Evolutionary conservation across 2,888 invertebrate genomes (phyloP).

Genomic region (Folsomia candida): DNA sequence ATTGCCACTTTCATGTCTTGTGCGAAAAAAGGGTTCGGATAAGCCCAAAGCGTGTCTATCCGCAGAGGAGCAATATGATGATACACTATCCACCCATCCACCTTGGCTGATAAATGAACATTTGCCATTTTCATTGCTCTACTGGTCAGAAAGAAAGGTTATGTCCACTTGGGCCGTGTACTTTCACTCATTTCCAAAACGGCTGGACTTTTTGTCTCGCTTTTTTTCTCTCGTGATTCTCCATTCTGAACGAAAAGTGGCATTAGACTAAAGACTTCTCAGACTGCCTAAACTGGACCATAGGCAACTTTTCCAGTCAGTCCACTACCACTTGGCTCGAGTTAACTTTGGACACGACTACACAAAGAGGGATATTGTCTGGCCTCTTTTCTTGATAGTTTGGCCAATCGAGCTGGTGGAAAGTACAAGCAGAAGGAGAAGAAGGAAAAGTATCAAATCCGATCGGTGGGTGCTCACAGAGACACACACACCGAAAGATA

Average conservation of each 20-base stretch:
- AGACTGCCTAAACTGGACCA: background rate
- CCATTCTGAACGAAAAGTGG: background rate
- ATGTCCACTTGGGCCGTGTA: background rate
- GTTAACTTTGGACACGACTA: conserved; percentile 8
- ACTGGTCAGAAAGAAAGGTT: background rate
- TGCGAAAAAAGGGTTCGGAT: too few species aligned
- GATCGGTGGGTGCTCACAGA: background rate
- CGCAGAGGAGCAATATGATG: too few species aligned
- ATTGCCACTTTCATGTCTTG: too few species aligned
- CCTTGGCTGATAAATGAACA: background rate
- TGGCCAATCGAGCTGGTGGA: background rate
- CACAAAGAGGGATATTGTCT: background rate
- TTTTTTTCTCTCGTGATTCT: background rate
- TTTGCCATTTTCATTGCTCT: background rate
- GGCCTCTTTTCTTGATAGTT: background rate
- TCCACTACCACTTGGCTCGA: conserved; percentile 7
- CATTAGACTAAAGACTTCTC: background rate
- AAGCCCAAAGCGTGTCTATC: too few species aligned
- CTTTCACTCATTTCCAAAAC: background rate
- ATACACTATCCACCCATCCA: too few species aligned
- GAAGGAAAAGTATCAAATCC: background rate
- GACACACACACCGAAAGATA: background rate
- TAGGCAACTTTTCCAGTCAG: background rate
- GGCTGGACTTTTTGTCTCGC: background rate
- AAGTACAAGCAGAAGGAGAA: background rate